Percentiles rank a stretch among this genome's conserved stretches.
Conservation (phyloP, 2,888 invertebrate species). For the Siphlonurus alternatus region DNA sequence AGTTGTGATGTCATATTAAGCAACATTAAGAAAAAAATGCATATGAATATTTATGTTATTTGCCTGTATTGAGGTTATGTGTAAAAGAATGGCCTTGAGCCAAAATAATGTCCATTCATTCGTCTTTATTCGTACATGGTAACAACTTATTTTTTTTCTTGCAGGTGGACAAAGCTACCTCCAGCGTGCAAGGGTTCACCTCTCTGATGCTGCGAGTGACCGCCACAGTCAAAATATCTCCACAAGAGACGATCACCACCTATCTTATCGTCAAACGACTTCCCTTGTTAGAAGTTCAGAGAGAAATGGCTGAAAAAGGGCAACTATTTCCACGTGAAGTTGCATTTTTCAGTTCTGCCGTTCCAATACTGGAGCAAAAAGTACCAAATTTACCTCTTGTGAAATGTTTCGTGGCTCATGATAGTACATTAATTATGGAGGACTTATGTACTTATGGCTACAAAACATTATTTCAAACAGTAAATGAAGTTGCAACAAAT, state of each 20-base stretch:
- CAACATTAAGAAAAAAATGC: too few relatives aligned
- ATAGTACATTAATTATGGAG: neutral
- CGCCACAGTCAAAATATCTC: neutral
- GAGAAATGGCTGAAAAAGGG: neutral
- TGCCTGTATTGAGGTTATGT: too few relatives aligned
- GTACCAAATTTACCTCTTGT: neutral
- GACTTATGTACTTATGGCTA: neutral
- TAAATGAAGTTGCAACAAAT: neutral
- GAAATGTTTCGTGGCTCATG: neutral
- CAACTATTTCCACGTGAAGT: neutral
- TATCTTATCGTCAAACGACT: neutral
- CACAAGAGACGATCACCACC: neutral
- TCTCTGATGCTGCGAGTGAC: neutral
- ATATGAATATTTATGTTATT: too few relatives aligned
- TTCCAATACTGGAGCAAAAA: neutral
- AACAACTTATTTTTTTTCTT: neutral
- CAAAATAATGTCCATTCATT: too few relatives aligned
- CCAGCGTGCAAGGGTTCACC: neutral
- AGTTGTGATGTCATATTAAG: too few relatives aligned
- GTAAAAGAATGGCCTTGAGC: too few relatives aligned
- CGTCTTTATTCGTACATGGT: too few relatives aligned
- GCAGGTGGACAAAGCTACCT: neutral
- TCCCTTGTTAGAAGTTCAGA: neutral
- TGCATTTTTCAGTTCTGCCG: neutral
- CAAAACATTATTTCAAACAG: neutral